These are phyloP conservation scores for Cebidichthys violaceus DNA, from an alignment of 2,113 vertebrate genomes.

Conservation along the genomic window DNA sequence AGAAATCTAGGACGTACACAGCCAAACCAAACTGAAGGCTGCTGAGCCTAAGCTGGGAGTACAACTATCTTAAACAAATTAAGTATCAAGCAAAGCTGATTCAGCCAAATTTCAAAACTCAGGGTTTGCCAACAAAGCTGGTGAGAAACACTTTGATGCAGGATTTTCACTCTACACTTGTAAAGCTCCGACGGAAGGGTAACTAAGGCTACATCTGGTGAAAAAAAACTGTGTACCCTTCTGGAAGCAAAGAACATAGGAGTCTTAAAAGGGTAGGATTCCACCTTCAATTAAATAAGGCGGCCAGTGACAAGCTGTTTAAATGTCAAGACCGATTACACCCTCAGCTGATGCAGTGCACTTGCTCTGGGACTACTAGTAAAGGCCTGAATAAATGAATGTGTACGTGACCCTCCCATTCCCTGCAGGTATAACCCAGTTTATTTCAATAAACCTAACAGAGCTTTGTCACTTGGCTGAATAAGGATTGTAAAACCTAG, in stretches of 20 bases:
- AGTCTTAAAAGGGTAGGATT: conserved; percentile 17
- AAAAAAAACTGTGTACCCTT: background rate
- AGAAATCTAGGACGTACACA: conserved; percentile 35
- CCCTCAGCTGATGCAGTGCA: conserved; percentile 7
- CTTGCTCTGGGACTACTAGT: conserved; percentile 1
- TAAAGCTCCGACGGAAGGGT: conserved; percentile 25
- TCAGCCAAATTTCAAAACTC: conserved; percentile 57
- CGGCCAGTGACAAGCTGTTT: conserved; percentile 33
- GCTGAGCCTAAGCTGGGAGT: conserved; percentile 47
- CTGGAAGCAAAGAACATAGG: conserved; percentile 10
- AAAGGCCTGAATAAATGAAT: conserved; percentile 11
- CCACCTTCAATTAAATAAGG: conserved; percentile 41
- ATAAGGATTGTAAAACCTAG: background rate
- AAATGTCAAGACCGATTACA: conserved; percentile 33
- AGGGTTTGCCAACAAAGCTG: conserved; percentile 54
- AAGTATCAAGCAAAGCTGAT: conserved; percentile 52
- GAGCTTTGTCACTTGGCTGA: background rate
- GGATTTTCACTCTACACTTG: conserved; percentile 52
- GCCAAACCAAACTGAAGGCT: conserved; percentile 36
- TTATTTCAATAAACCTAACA: background rate
- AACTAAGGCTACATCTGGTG: conserved; percentile 29
- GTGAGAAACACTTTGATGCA: conserved; percentile 63
- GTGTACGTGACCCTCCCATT: background rate
- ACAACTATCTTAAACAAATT: conserved; percentile 61
- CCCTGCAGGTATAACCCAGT: background rate